These are phyloP conservation scores for Sebastes oblongus DNA, from an alignment of 2,797 vertebrate species.

Conservation along the genomic window DNA sequence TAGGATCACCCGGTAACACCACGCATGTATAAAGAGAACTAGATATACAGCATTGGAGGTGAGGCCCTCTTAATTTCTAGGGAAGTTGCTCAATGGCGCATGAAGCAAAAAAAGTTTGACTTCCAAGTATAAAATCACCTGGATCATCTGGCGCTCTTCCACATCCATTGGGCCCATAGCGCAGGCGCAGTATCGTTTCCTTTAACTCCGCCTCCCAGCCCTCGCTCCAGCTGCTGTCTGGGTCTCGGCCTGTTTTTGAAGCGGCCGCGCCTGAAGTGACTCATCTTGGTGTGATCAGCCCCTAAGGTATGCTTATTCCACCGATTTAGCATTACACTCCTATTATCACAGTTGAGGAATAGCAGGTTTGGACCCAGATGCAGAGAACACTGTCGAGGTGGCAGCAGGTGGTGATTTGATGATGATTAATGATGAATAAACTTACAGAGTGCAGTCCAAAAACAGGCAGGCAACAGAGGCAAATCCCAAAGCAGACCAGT, in stretches of 20 bases:
- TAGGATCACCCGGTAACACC: neutral
- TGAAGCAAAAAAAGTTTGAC: neutral
- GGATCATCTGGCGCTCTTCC: neutral
- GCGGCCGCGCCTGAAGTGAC: too few relatives aligned
- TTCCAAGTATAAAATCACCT: neutral
- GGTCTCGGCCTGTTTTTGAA: neutral
- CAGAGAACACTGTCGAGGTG: neutral
- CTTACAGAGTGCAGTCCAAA: neutral
- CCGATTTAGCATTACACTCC: neutral
- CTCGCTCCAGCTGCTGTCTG: neutral
- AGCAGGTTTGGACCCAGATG: neutral
- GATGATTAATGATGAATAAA: neutral
- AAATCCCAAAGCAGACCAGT: neutral
- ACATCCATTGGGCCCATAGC: neutral
- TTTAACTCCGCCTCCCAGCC: neutral
- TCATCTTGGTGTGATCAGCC: too few relatives aligned
- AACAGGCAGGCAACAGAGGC: neutral
- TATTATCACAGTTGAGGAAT: neutral
- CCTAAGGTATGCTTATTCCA: neutral
- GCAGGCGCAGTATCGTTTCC: neutral
- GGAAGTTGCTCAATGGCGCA: neutral
- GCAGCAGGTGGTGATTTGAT: neutral
- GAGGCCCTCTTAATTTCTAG: too few relatives aligned
- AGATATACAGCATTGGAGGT: too few relatives aligned
- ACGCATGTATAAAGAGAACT: neutral